Evolutionary conservation across 2,113 vertebrate species (phyloP), one percentile per base, ranked within the genome.

Genomic region (Sander lucioperca): DNA sequence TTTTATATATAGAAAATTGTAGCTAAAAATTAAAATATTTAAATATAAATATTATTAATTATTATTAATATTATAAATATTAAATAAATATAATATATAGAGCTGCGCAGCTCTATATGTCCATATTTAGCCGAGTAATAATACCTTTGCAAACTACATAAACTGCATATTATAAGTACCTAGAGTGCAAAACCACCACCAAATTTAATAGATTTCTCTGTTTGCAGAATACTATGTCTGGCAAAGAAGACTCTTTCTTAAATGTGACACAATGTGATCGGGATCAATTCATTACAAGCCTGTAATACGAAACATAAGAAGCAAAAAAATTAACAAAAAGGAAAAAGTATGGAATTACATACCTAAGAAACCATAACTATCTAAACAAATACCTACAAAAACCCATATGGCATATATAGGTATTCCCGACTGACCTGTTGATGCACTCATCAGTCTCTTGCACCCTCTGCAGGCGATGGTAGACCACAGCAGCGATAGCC

Each of bases 401-500:
- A 51, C 6, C 18, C n/a, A 25, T 66, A 15, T 3, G 57, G 53
- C 53, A 10, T 5, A 10, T 19, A 11, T 39, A 43, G 15, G 27
- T 30, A 1, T 15, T 51, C 10, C 0, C 0, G 5, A 67, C 86
- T 91, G 93, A 99, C 98, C 97, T 95, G 85, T 92, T 94, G 88
- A 99, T 90, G 84, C 94, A 99, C 27, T 97, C 97, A 1, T 98
- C 97, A 0, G 96, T 90, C 88, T 98, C 97, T 50, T 97, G 97
- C 19, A 88, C 77, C 76, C 91, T 95, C 86, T 96, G 96, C 83
- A 99, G 93, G 79, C 95, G 97, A 86, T 96, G 87, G 85, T 96
- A 96, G 14, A 98, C 74, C 0, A 96, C 97, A 0, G 97, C 97
- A 3, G 97, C 97, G 50, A 97, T 93, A 0, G 98, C 97, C 81